A percentile compares a stretch with the other conserved stretches of the same genome.
Conservation (phyloP, 2,888 invertebrate genomes). For the Thysanoteuthis rhombus region DNA sequence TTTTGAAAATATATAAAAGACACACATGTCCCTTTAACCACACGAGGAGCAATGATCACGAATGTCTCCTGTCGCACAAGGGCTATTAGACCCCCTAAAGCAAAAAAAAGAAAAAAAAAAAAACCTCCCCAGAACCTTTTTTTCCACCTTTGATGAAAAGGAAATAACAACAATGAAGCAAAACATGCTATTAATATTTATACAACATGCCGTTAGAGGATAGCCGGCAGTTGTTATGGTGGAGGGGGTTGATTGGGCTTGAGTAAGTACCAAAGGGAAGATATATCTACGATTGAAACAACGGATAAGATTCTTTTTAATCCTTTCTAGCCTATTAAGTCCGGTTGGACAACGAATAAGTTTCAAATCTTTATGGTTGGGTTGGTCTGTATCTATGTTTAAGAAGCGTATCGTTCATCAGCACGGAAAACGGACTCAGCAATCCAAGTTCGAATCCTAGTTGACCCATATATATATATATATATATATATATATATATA, state of each 20-base stretch:
- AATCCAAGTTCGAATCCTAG: background rate
- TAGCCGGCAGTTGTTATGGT: background rate
- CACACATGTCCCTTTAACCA: background rate
- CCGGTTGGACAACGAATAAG: background rate
- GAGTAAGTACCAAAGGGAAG: background rate
- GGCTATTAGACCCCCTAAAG: background rate
- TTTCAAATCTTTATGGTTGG: background rate
- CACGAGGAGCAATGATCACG: background rate
- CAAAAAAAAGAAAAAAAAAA: no score
- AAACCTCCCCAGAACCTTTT: background rate
- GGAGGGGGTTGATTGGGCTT: background rate
- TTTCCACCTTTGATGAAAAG: background rate
- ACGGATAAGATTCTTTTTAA: background rate
- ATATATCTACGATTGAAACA: background rate
- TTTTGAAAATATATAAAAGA: background rate
- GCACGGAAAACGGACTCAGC: background rate
- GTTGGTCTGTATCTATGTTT: no score
- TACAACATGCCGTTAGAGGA: background rate
- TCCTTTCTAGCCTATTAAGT: background rate
- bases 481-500: conserved; percentile 1
- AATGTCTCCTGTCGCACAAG: background rate
- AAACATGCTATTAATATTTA: background rate
- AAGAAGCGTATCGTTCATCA: no score
- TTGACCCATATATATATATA: background rate
- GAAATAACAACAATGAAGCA: background rate